Conservation (phyloP, 1,140 invertebrate genomes). For the Archivesica marissinica region DNA sequence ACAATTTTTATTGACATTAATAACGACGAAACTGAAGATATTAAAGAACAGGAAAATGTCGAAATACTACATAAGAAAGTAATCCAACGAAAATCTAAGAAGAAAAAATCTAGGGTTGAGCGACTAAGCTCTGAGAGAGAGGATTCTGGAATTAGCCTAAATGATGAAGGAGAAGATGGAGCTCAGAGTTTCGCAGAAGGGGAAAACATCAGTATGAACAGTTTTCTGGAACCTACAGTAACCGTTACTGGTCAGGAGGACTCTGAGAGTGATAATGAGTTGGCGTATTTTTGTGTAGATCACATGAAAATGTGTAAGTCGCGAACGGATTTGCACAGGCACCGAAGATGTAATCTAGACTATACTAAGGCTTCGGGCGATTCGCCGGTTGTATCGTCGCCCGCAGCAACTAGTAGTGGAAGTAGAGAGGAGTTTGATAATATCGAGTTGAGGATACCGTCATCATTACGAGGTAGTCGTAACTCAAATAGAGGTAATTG, state of each 20-base stretch:
- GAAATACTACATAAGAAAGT: background rate
- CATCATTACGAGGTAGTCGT: too few relatives aligned
- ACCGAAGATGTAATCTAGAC: background rate
- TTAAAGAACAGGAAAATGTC: background rate
- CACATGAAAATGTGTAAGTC: conserved; percentile 47
- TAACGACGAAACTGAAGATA: background rate
- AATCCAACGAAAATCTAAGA: background rate
- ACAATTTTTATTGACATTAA: background rate
- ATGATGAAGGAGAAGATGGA: background rate
- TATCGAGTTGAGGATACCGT: too few relatives aligned
- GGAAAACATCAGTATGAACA: background rate
- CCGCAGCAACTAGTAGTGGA: too few relatives aligned
- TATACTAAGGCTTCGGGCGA: background rate
- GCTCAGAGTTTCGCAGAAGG: background rate
- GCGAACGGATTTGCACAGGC: background rate
- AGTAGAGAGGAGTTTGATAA: too few relatives aligned
- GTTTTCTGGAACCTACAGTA: background rate
- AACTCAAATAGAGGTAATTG: too few relatives aligned
- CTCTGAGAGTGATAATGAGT: conserved; percentile 18
- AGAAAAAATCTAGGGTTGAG: conserved; percentile 2
- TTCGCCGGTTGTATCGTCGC: too few relatives aligned
- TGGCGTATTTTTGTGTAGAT: conserved; percentile 39
- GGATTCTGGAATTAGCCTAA: conserved; percentile 44
- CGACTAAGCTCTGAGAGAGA: background rate
- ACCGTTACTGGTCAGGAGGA: background rate